Evolutionary conservation across 2,888 invertebrate species (phyloP), one percentile per base, ranked within the genome.

Genomic region (Adineta ricciae): DNA sequence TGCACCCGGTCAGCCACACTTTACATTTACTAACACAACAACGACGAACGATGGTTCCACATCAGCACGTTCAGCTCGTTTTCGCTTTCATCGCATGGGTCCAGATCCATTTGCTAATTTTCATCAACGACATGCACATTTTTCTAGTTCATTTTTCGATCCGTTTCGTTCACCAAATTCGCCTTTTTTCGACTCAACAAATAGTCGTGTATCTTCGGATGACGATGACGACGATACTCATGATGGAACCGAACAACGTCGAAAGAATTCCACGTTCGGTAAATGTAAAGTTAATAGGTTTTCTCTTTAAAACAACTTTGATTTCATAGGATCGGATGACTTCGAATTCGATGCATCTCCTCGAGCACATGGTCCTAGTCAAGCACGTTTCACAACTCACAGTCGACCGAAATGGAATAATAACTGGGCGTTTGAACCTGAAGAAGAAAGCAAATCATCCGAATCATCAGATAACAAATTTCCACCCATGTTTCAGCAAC

Each of bases 401-500:
- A 3, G 21, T 78, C 78, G 78, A 41, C n/a, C 78, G 11, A 78
- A 78, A 78, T 78, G 78, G 78, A 41, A 41, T 78, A 41, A 78
- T 78, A 41, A 41, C 41, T 78, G 78, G 78, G 38, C 41, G n/a
- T 78, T 19, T n/a, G 78, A 78, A 7, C 9, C 7, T 41, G 73
- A 78, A 0, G 73, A 78, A 24, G 73, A 78, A 38, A 78, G 24
- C 41, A 41, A 78, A 41, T 24, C 38, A 41, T 41, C 41, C 7
- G 38, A 38, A 41, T 41, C 73, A 78, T 24, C 73, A 41, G 38
- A 41, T 8, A 27, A 41, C 41, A 38, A 78, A 78, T 78, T 41
- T 78, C 73, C 73, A 78, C 24, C 38, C 5, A 41, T 36, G 24
- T 78, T 78, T 41, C 36, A 78, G 11, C 36, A 78, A 9, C 73